A percentile compares a stretch with the other conserved stretches of the same genome.
These are phyloP conservation scores for Melipona beecheii DNA, from an alignment of 2,888 invertebrate genomes.

Conservation along the genomic window DNA sequence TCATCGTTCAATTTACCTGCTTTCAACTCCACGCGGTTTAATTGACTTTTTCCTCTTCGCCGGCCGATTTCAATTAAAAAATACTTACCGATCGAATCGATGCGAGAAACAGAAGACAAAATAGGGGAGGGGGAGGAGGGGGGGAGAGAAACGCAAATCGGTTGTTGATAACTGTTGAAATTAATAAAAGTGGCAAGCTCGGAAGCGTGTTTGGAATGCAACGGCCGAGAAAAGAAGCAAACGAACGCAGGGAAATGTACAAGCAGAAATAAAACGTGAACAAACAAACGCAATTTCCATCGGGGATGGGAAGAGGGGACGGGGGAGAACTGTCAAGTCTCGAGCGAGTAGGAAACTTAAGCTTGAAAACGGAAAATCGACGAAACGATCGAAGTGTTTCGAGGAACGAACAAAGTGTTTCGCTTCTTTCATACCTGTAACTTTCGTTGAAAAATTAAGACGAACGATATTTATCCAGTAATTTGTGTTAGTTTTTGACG, in stretches of 20 bases:
- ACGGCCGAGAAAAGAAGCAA: conserved; percentile 17
- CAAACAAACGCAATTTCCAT: conserved; percentile 15
- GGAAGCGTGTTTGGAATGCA: conserved; percentile 15
- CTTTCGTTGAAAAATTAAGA: conserved; percentile 11
- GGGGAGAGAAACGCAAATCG: conserved; percentile 1
- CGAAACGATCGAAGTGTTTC: not conserved
- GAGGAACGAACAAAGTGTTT: not conserved
- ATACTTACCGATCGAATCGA: conserved; percentile 39
- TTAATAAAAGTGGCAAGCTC: conserved; percentile 6
- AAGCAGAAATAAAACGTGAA: not conserved
- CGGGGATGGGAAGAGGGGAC: not conserved
- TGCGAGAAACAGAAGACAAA: conserved; percentile 11
- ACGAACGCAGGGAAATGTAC: not conserved
- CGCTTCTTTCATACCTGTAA: conserved; percentile 41
- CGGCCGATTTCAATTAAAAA: conserved; percentile 1
- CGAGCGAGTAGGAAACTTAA: not conserved
- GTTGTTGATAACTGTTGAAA: not conserved
- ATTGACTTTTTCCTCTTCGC: not conserved
- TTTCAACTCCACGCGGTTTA: not conserved
- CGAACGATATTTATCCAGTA: not conserved
- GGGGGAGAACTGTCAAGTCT: not conserved
- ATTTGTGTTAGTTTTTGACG: too few species aligned
- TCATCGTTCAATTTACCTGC: not conserved
- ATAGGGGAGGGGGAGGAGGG: too few species aligned
- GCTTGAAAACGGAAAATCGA: not conserved